Percentiles rank a stretch among this genome's conserved stretches.
Evolutionary conservation across 2,797 vertebrate species (phyloP).

Genomic region (Gadopsis marmoratus): DNA sequence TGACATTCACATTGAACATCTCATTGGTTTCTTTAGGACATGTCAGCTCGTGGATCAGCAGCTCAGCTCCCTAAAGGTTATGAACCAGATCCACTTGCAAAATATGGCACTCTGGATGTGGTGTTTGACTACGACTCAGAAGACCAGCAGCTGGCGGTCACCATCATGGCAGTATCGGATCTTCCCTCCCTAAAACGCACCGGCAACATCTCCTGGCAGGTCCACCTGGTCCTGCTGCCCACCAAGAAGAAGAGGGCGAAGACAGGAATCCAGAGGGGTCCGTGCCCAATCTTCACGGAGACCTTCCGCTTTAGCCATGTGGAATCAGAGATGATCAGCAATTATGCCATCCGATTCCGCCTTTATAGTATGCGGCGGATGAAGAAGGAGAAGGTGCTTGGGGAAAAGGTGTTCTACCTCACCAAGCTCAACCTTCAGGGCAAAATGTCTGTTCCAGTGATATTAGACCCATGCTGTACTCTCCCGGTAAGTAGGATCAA

Average conservation of each 20-base stretch:
- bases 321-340: conserved; percentile 97
- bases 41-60: conserved; percentile 93
- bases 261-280: conserved; percentile 93
- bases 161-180: conserved; percentile 95
- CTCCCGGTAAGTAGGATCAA: conserved; percentile 89
- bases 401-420: conserved; percentile 98
- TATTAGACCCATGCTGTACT: conserved; percentile 92
- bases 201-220: conserved; percentile 96
- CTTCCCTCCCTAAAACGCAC: conserved; percentile 91
- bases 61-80: conserved; percentile 94
- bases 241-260: conserved; percentile 97
- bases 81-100: conserved; percentile 91
- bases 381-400: conserved; percentile 97
- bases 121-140: conserved; percentile 95
- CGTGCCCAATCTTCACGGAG: conserved; percentile 95
- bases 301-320: conserved; percentile 95
- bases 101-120: conserved; percentile 95
- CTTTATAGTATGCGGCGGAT: conserved; percentile 94
- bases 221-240: conserved; percentile 96
- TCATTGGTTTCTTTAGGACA: conserved; percentile 82
- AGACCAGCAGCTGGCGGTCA: conserved; percentile 93
- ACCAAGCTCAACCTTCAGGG: conserved; percentile 99
- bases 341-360: conserved; percentile 94
- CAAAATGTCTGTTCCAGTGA: conserved; percentile 95
- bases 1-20: neutral